Conservation (phyloP, 2,888 invertebrate species). For the Aradus depressus region DNA sequence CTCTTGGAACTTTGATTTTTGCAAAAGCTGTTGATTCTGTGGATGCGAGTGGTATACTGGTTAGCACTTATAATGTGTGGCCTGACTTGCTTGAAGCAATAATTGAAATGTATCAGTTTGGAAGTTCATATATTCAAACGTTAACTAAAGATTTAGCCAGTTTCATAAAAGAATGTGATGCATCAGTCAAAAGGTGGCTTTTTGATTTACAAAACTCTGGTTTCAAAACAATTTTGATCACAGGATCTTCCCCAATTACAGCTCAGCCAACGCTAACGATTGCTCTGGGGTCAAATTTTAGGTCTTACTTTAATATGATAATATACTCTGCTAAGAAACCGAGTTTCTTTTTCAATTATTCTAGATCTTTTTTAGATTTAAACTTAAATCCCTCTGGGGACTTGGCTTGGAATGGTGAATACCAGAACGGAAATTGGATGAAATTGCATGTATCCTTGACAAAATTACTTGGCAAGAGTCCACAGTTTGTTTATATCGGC, state of each 20-base stretch:
- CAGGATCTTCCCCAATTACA: conserved; percentile 60
- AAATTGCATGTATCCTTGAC: conserved; percentile 43
- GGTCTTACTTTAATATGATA: conserved; percentile 49
- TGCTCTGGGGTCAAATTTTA: conserved; percentile 53
- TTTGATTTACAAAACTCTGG: conserved; percentile 41
- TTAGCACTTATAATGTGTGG: conserved; percentile 42
- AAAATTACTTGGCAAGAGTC: conserved; percentile 38
- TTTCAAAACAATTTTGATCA: conserved; percentile 51
- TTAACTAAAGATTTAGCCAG: conserved; percentile 45
- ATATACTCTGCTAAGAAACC: conserved; percentile 62
- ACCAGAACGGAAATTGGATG: conserved; percentile 50
- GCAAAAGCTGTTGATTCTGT: conserved; percentile 54
- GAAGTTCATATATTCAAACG: conserved; percentile 51
- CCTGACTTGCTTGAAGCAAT: conserved; percentile 51
- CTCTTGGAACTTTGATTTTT: conserved; percentile 50
- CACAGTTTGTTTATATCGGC: conserved; percentile 57
- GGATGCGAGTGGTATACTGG: conserved; percentile 34
- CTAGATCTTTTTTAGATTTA: conserved; percentile 44
- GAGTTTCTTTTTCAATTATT: conserved; percentile 49
- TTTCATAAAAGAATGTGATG: conserved; percentile 48
- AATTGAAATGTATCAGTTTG: conserved; percentile 46
- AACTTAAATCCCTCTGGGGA: conserved; percentile 32
- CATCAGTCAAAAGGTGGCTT: conserved; percentile 47
- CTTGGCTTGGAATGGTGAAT: conserved; percentile 41
- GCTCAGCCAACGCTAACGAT: conserved; percentile 50